Evolutionary conservation across 2,888 invertebrate species (phyloP), one percentile per base, ranked within the genome.

Genomic region (Pemphredon lugubris): DNA sequence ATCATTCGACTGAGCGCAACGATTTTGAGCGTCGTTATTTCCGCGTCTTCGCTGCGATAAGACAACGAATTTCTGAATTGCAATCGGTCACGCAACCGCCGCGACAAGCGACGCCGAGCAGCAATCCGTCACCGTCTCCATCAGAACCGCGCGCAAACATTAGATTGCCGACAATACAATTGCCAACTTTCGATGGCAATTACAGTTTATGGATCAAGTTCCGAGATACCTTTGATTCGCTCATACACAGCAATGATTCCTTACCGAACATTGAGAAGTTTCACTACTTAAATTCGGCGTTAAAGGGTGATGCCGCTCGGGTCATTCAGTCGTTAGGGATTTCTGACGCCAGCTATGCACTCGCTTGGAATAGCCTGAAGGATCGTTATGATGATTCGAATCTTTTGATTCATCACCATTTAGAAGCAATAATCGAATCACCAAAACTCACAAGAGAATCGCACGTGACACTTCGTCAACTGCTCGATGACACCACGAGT

Each of bases 171-270:
- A 18, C 20, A 5, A 51, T 51, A 2, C 18, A 2, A 5, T 37
- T 51, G n/a, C 37, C 50, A 5, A 11, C 1, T n/a, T 51, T 51
- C 34, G 50, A 51, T 18, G 50, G 50, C 11, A 6, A 9, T 0
- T 37, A 34, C 7, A 16, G 14, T 16, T 2, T 9, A 0, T 37
- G 50, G 50, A 21, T 18, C 18, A 51, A 51, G 23, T 51, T 51
- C 14, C 9, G 50, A 20, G 37, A 51, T 5, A 51, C 50, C 1
- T 37, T 51, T 11, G 34, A 51, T 6, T 51, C 34, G 0, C n/a
- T 51, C 7, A 37, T 51, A 0, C 34, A 51, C 20, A 4, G 9
- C 2, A 51, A 18, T 20, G 11, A 3, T 2, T 11, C 20, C 11
- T 37, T 51, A 6, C 4, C 50, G 4, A 21, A 44, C 11, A n/a